Conservation (phyloP, 2,797 vertebrate genomes). For the Arremon aurantiirostris region DNA sequence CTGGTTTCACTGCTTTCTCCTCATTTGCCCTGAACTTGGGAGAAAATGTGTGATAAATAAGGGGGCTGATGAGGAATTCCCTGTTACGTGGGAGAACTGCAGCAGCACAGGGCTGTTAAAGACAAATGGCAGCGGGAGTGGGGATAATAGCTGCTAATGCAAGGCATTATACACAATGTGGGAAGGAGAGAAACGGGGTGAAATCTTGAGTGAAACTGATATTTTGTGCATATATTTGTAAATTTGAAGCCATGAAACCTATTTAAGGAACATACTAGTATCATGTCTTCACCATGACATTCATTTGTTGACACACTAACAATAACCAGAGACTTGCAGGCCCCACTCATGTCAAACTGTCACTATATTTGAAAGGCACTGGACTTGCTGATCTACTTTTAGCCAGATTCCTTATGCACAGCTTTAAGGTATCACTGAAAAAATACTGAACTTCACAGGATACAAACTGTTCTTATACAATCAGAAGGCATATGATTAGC, state of each 20-base stretch:
- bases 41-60: background rate
- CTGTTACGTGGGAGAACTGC: background rate
- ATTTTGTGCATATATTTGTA: background rate
- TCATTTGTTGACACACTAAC: background rate
- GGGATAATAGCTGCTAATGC: background rate
- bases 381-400: background rate
- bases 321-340: background rate
- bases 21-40: background rate
- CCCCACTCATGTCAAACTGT: fast-evolving
- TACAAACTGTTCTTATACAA: background rate
- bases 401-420: background rate
- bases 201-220: background rate
- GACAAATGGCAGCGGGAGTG: background rate
- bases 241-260: background rate
- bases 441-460: background rate
- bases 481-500: background rate
- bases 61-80: slow-evolving; percentile 4
- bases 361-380: background rate
- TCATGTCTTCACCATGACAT: fast-evolving
- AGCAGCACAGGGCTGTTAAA: background rate
- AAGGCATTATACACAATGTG: background rate
- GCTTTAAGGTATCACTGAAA: background rate
- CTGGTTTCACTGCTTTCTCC: background rate
- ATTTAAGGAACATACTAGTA: background rate
- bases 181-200: background rate